A percentile compares a stretch with the other conserved stretches of the same genome.
These are phyloP conservation scores for Zaprionus gabonicus DNA, from an alignment of 1,140 invertebrate species.

Conservation along the genomic window DNA sequence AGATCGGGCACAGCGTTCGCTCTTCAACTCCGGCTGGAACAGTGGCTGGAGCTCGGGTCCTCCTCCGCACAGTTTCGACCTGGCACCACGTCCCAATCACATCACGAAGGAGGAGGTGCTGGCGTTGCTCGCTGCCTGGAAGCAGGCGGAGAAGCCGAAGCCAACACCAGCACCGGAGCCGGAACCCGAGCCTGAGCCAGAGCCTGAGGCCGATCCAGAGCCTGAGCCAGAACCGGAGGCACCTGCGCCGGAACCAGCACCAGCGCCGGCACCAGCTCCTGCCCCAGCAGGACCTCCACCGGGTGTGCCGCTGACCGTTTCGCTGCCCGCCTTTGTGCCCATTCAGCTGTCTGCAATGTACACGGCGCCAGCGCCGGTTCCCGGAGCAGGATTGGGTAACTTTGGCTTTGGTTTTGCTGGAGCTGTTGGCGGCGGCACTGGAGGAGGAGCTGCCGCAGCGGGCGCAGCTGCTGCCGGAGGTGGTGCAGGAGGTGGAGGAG, in stretches of 20 bases:
- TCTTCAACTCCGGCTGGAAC: slow-evolving; percentile 42
- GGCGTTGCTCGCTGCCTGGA: slow-evolving; percentile 69
- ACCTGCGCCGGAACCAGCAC: slow-evolving; percentile 55
- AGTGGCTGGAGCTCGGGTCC: slow-evolving; percentile 31
- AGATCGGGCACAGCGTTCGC: slow-evolving; percentile 44
- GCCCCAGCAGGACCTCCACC: slow-evolving; percentile 64
- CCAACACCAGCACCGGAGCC: slow-evolving; percentile 59
- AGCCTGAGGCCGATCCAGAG: slow-evolving; percentile 37
- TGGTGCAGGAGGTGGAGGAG: slow-evolving; percentile 3
- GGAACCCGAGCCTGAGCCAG: slow-evolving; percentile 52
- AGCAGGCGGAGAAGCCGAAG: slow-evolving; percentile 45
- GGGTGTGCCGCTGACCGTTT: slow-evolving; percentile 75
- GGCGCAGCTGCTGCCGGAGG: slow-evolving; percentile 31
- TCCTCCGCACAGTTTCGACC: slow-evolving; percentile 41
- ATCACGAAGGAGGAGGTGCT: slow-evolving; percentile 75
- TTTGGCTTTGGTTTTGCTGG: slow-evolving; percentile 43
- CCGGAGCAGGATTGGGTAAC: slow-evolving; percentile 48
- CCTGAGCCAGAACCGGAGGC: slow-evolving; percentile 56
- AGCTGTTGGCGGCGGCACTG: neutral
- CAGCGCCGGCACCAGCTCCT: slow-evolving; percentile 41
- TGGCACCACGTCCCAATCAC: slow-evolving; percentile 50
- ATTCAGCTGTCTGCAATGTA: slow-evolving; percentile 82
- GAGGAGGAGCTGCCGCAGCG: slow-evolving; percentile 23
- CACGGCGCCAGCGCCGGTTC: slow-evolving; percentile 59
- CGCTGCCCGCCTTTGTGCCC: slow-evolving; percentile 78